Evolutionary conservation across 2,888 invertebrate genomes (phyloP), one percentile per base, ranked within the genome.

Genomic region (Danaus chrysippus): DNA sequence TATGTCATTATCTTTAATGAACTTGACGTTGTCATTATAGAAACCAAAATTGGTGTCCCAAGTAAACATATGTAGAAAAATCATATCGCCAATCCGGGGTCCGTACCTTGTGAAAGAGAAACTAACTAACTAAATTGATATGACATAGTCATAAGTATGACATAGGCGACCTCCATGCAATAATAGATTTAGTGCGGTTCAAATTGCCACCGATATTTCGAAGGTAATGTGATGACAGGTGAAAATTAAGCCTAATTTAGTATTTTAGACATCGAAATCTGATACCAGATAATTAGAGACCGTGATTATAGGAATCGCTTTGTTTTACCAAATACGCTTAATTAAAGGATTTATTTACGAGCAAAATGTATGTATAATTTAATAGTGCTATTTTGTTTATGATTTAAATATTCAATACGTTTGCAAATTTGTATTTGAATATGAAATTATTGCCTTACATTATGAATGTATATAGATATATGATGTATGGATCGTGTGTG

Each of bases 251-350:
- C 54, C 64, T 70, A 70, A 76, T 74, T 77, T 70, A 61, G 65
- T 71, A 70, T 65, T 68, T 66, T 65, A 67, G 64, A 68, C 62
- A 62, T 70, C 58, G 61, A 66, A 72, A 73, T 70, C 68, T 66
- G 66, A 64, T 73, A 41, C 23, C 60, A 70, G 69, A 68, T 74
- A 76, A 76, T 78, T 76, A 69, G 65, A 70, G 63, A 68, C 61
- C 62, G 68, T 76, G 76, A 77, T 79, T 74, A 74, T 66, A 71
- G 68, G 58, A 72, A 73, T 71, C 65, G 71, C 68, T 75, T 72
- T 67, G 70, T 69, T 62, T 72, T 70, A 58, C 62, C 58, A 64
- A 64, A 66, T 64, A 67, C 65, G 68, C 64, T 68, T 67, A 67
- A 72, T 70, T 69, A 70, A 66, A 64, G 66, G 66, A 68, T 66